phyloP scores from a whole-genome alignment of 2,888 invertebrate genomes.

The Plagodis pulveraria region DNA sequence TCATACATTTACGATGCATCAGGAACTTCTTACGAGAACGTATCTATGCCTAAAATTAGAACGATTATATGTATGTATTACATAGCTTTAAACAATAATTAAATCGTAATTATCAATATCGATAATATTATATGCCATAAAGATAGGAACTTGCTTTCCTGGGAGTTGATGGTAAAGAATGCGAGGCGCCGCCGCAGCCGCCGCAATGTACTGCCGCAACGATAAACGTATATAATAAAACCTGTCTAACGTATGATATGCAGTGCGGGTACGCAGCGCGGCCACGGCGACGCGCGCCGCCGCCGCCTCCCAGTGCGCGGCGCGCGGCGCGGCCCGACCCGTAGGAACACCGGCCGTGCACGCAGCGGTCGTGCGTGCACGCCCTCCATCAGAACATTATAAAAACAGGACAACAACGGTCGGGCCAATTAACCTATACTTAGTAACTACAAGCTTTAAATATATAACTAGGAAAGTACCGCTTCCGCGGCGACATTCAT shows the following conservation, averaged over 20 bases:
- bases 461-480: conserved; percentile 81
- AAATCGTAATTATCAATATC: conserved; percentile 86
- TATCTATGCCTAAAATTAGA: conserved; percentile 85
- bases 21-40: conserved; percentile 86
- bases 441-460: conserved; percentile 83
- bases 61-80: conserved; percentile 86
- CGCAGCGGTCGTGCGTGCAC: conserved; percentile 51
- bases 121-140: conserved; percentile 86
- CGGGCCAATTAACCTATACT: conserved; percentile 80
- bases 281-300: conserved; percentile 70
- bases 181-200: conserved; percentile 74
- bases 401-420: conserved; percentile 60
- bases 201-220: conserved; percentile 73
- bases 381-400: conserved; percentile 40
- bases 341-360: conserved; percentile 60
- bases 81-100: conserved; percentile 86
- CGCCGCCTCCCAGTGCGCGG: conserved; percentile 82
- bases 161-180: conserved; percentile 81
- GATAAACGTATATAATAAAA: conserved; percentile 83
- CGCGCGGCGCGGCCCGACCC: conserved; percentile 68
- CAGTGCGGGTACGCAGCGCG: conserved; percentile 70
- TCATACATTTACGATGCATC: conserved; percentile 85
- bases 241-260: conserved; percentile 85
- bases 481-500: conserved; percentile 72
- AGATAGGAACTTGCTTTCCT: conserved; percentile 86